phyloP scores from a whole-genome alignment of 2,888 invertebrate genomes.

The Harpagoxenus sublaevis region DNA sequence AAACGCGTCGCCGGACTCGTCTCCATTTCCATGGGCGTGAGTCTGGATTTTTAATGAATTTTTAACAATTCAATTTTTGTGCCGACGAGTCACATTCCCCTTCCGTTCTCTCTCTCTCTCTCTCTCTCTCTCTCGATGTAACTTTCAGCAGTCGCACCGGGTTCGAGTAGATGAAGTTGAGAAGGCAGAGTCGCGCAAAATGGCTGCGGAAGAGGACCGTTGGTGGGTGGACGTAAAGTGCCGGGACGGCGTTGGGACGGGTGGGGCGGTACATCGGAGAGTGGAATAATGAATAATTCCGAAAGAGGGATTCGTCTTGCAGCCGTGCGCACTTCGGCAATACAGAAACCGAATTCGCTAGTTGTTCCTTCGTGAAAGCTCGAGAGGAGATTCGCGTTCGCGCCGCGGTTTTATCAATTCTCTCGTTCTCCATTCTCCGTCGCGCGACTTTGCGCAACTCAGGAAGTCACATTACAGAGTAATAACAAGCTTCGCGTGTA shows the following conservation, averaged over 20 bases:
- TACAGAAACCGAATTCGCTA: slow-evolving; percentile 70
- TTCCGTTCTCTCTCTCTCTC: slow-evolving; percentile 2
- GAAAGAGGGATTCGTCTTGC: slow-evolving; percentile 78
- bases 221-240: slow-evolving; percentile 69
- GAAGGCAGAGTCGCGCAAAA: slow-evolving; percentile 76
- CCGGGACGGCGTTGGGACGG: slow-evolving; percentile 50
- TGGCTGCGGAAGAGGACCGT: slow-evolving; percentile 61
- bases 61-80: slow-evolving; percentile 82
- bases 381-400: slow-evolving; percentile 70
- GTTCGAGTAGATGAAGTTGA: slow-evolving; percentile 71
- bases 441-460: slow-evolving; percentile 38
- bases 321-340: slow-evolving; percentile 76
- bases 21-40: slow-evolving; percentile 46
- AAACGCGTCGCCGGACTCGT: slow-evolving; percentile 19
- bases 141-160: slow-evolving; percentile 68
- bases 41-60: slow-evolving; percentile 79
- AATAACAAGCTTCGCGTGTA: neutral
- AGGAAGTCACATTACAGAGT: neutral
- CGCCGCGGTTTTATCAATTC: slow-evolving; percentile 44
- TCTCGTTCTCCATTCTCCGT: slow-evolving; percentile 5
- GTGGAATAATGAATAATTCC: slow-evolving; percentile 83
- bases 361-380: slow-evolving; percentile 55
- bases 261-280: slow-evolving; percentile 57
- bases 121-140: slow-evolving; percentile 59
- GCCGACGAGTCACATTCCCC: slow-evolving; percentile 46